These are phyloP conservation scores for Aphelocoma coerulescens DNA, from an alignment of 2,113 vertebrate species.

Conservation along the genomic window DNA sequence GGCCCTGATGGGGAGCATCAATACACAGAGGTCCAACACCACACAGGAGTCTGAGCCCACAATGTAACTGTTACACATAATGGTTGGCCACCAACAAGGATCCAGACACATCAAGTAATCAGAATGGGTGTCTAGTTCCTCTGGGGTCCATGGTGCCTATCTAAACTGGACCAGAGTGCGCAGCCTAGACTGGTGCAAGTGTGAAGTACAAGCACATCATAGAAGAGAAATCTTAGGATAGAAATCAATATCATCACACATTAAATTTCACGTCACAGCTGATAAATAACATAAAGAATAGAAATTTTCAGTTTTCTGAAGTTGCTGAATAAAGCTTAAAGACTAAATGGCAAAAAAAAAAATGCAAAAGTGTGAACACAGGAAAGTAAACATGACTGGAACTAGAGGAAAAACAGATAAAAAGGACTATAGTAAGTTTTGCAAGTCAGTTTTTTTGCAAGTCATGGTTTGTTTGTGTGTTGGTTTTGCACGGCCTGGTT, in stretches of 20 bases:
- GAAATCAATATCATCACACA: neutral
- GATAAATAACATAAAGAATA: neutral
- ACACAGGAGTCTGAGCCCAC: neutral
- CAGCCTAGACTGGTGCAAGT: neutral
- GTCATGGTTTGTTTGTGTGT: too few relatives aligned
- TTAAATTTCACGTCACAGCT: neutral
- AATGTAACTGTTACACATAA: neutral
- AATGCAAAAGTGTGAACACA: neutral
- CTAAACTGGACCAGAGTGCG: neutral
- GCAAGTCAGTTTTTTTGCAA: neutral
- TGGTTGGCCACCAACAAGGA: neutral
- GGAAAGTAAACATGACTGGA: neutral
- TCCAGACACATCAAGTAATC: neutral
- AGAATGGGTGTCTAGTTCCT: neutral
- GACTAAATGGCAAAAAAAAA: neutral
- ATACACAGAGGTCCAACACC: neutral
- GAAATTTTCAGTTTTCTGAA: neutral
- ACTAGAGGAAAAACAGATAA: neutral
- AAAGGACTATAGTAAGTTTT: neutral
- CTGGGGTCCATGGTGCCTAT: neutral
- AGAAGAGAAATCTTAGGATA: neutral
- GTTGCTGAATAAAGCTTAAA: neutral
- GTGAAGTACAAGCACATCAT: neutral
- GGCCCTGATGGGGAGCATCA: neutral
- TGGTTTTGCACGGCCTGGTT: too few relatives aligned